phyloP scores from a whole-genome alignment of 2,113 vertebrate genomes.

The Mirza zaza region DNA sequence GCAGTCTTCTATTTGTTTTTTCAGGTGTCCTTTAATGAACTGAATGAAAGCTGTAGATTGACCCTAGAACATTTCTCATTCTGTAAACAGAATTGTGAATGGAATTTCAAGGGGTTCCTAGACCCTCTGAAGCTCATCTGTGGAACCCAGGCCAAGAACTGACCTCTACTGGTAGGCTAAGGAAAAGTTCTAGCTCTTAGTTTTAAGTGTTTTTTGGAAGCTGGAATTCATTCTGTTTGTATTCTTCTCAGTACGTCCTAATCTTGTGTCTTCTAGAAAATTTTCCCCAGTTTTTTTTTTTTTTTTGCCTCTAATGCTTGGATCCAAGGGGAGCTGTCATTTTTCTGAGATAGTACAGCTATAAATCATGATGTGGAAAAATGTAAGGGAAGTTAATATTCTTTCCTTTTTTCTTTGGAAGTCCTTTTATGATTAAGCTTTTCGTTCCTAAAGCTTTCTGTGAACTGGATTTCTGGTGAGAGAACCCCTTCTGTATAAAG shows the following conservation, averaged over 20 bases:
- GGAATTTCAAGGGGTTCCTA: not conserved
- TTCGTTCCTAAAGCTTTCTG: not conserved
- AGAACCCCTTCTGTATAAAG: not conserved
- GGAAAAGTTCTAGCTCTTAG: not conserved
- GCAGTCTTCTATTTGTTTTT: not conserved
- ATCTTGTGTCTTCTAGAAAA: not conserved
- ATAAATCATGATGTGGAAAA: conserved; percentile 13
- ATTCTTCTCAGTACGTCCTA: not conserved
- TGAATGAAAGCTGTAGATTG: not conserved
- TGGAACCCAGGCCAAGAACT: not conserved
- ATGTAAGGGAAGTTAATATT: not conserved
- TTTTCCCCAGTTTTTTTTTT: not conserved
- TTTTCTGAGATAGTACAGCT: not conserved
- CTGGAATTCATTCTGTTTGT: conserved; percentile 1
- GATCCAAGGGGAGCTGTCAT: not conserved
- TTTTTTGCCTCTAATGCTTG: not conserved
- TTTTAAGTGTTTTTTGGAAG: not conserved
- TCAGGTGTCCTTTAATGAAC: conserved; percentile 4
- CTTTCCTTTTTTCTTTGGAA: not conserved
- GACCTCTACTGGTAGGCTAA: not conserved
- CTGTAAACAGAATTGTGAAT: not conserved
- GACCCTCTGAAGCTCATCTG: not conserved
- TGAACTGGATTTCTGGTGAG: conserved; percentile 12
- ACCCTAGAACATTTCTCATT: not conserved
- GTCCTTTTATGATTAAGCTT: not conserved